These are phyloP conservation scores for Drosophila meridionalis DNA, from an alignment of 2,888 invertebrate genomes.

Conservation along the genomic window DNA sequence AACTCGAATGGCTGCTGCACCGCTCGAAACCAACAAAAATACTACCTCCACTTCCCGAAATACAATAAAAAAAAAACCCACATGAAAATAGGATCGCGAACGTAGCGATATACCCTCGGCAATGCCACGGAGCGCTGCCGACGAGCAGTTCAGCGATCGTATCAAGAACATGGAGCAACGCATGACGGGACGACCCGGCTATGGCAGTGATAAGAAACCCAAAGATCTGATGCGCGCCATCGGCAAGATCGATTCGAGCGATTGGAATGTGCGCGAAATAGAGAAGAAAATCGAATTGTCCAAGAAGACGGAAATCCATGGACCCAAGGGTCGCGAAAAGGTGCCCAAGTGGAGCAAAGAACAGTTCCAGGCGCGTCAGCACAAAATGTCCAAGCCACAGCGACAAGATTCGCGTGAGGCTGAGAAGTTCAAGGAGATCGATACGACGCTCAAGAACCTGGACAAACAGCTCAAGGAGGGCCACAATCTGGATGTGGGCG, in stretches of 20 bases:
- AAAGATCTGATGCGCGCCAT: constrained; percentile 94
- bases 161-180: constrained; percentile 93
- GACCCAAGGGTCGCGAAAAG: constrained; percentile 87
- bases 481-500: constrained; percentile 88
- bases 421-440: constrained; percentile 90
- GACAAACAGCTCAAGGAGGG: constrained; percentile 92
- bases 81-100: constrained; percentile 82
- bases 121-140: constrained; percentile 78
- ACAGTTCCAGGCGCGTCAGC: constrained; percentile 89
- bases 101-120: constrained; percentile 84
- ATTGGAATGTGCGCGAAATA: constrained; percentile 96
- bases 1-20: constrained; percentile 30
- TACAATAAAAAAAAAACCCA: neutral
- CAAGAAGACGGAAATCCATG: constrained; percentile 84
- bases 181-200: constrained; percentile 87
- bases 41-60: constrained; percentile 4
- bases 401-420: constrained; percentile 86
- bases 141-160: constrained; percentile 85
- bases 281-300: constrained; percentile 92
- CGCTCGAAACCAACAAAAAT: constrained; percentile 26
- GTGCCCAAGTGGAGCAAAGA: constrained; percentile 97
- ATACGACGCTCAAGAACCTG: constrained; percentile 89
- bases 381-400: constrained; percentile 89
- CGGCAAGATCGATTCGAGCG: constrained; percentile 94
- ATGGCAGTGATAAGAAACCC: constrained; percentile 90